Evolutionary conservation across 2,797 vertebrate genomes (phyloP), one percentile per base, ranked within the genome.

Genomic region (Pelodytes ibericus): DNA sequence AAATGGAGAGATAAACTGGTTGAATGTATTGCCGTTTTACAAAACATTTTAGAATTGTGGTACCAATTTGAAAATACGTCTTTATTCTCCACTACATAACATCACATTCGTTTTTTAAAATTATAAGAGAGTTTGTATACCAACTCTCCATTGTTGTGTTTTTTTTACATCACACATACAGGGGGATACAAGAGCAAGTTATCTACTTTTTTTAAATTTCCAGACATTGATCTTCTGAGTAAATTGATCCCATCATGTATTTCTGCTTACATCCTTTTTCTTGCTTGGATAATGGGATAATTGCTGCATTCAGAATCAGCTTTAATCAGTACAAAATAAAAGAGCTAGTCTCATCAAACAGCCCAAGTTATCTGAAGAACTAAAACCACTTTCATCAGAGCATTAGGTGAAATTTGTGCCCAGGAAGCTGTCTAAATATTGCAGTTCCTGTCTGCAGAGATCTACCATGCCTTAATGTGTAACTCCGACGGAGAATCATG

Each of bases 171-270:
- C n/a, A n/a, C n/a, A n/a, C n/a, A 10, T 44, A 3, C 41, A 13
- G 76, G 58, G 82, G 70, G 75, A 83, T 58, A 71, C 61, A 36
- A 31, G 29, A 29, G 10, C 16, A 49, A 65, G 63, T 29, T 81
- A 82, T 87, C 79, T 15, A 16, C 41, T 44, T 16, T 44, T 13
- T 84, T 85, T 82, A 81, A 74, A 82, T 81, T 62, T 30, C 41
- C 61, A 56, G 47, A 3, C 18, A 51, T 64, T 65, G 60, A 73
- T 73, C 29, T 20, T n/a, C 56, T 47, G 15, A 57, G 18, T 15
- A 26, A 26, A 57, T 73, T 64, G 61, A 29, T 73, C 31, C 47
- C 31, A 62, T 30, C 24, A 64, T 73, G 47, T 64, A 15, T 62
- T 64, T 56, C 49, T 53, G 58, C 61, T 64, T 53, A 36, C 29